Evolutionary conservation across 2,888 invertebrate species (phyloP), one percentile per base, ranked within the genome.

Genomic region (Caenorhabditis angaria): DNA sequence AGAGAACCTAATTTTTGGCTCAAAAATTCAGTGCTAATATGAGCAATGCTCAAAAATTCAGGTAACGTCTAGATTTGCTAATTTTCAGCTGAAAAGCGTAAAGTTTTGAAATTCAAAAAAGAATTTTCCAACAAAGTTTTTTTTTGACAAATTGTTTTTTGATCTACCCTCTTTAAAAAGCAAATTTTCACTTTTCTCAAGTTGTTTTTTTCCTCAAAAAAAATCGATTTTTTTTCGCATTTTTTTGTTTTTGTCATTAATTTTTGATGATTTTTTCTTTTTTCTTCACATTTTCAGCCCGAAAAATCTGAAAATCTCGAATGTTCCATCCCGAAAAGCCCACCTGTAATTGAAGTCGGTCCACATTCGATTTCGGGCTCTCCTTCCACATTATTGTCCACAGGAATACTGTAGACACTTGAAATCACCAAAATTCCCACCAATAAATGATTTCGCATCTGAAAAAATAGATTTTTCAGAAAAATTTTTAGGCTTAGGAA

Each of bases 351-450:
- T 4, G 83, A 82, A 14, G 78, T 82, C 58, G 87, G 82, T 10
- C 87, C 87, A 74, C 87, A 87, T 65, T 88, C 87, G 62, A 87
- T 85, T 76, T 88, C 87, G 8, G 87, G 87, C 69, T 87, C 87
- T 27, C 87, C 85, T 65, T 87, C 86, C 25, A 86, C 85, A 60
- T 84, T 84, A 73, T 86, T 86, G 74, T 86, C 86, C 25, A 86
- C 86, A 47, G 86, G 86, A 69, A 86, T 86, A 47, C 83, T 83
- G 20, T 59, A 54, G 22, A 71, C 74, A 20, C 10, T 41, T 6
- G 69, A 53, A 10, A 60, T 60, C 18, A 53, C 62, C 28, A 70
- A 29, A 18, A 62, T 29, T 32, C 57, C 41, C 28, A 70, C 50
- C 18, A 59, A 60, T 24, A 70, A 14, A 32, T 32, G 48, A 29